Evolutionary conservation across 1,140 invertebrate genomes (phyloP), one percentile per base, ranked within the genome.

Genomic region (Conus ventricosus): DNA sequence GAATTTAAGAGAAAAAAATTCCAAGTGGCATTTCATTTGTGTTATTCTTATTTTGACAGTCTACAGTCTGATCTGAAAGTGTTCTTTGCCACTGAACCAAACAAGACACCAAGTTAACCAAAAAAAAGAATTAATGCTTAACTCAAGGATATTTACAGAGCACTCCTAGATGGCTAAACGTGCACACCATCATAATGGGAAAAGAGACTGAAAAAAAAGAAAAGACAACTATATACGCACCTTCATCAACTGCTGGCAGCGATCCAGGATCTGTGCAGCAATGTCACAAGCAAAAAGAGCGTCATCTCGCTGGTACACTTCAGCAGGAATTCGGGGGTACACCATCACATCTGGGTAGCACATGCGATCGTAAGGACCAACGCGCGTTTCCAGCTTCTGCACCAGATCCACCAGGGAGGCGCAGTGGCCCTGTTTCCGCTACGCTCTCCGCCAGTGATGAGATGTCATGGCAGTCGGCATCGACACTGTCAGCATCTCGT

Each of bases 281-380:
- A 86, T 10, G 51, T 86, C 86, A 81, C 60, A 78, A 10, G 83
- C 87, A 51, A 15, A 25, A 55, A 53, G 20, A 54, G 88, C 88
- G 7, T 89, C 63, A 76, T 71, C 71, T 13, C n/a, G 17, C 4
- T 15, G 86, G 88, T 88, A 90, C 20, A 90, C 86, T 39, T 90
- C 90, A 51, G 82, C 83, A 11, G 90, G n/a, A 63, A 85, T 88
- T 15, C 67, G 55, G 4, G 76, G 84, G 57, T 85, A 80, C 25
- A 63, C n/a, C 55, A 90, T 54, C 0, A 83, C 82, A 63, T 90
- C 90, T 0, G 90, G 90, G 75, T 90, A 90, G 17, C 90, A 57
- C 88, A 89, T 89, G 7, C 87, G 86, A 15, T 54, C 87, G 87
- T 89, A 80, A 57, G 78, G 54, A 1, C 87, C 86, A 3, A 89